Evolutionary conservation across 2,797 vertebrate species (phyloP).

Genomic region (Paratrypauchen microcephalus): DNA sequence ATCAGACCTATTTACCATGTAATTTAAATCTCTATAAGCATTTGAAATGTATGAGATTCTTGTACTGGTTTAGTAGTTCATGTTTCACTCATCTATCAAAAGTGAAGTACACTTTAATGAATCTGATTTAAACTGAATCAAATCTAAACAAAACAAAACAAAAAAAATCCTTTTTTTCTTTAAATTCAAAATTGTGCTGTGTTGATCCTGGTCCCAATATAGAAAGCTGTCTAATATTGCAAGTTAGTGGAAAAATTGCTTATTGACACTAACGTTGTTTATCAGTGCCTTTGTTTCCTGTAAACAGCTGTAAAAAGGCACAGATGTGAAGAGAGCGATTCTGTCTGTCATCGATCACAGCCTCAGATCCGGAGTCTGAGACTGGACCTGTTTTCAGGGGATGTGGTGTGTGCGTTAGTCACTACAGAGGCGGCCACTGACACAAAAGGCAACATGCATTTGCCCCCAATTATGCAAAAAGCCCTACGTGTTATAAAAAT

Average conservation of each 20-base stretch:
- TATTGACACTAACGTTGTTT: conserved; percentile 5
- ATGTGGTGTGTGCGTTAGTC: conserved; percentile 66
- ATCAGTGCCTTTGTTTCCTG: conserved; percentile 3
- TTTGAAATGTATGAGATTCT: not conserved
- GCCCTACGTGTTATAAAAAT: not conserved
- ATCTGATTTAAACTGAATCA: not conserved
- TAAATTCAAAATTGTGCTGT: not conserved
- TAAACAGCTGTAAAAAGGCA: conserved; percentile 10
- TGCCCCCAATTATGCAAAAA: conserved; percentile 25
- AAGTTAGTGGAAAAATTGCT: conserved; percentile 6
- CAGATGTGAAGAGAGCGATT: conserved; percentile 20
- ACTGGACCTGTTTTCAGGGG: conserved; percentile 63
- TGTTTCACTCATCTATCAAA: not conserved
- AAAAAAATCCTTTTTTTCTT: not conserved
- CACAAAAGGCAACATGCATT: conserved; percentile 37
- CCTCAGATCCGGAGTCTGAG: conserved; percentile 51
- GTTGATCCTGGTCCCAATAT: not conserved
- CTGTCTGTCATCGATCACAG: conserved; percentile 24
- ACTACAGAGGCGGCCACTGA: conserved; percentile 54
- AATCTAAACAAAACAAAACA: too few relatives aligned
- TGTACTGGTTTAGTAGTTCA: not conserved
- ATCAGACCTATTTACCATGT: too few relatives aligned
- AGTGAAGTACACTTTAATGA: not conserved
- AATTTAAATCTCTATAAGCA: too few relatives aligned
- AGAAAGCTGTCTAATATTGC: not conserved